Percentiles rank a stretch among this genome's conserved stretches.
Evolutionary conservation across 2,888 invertebrate genomes (phyloP).

Genomic region (Cotesia congregata): DNA sequence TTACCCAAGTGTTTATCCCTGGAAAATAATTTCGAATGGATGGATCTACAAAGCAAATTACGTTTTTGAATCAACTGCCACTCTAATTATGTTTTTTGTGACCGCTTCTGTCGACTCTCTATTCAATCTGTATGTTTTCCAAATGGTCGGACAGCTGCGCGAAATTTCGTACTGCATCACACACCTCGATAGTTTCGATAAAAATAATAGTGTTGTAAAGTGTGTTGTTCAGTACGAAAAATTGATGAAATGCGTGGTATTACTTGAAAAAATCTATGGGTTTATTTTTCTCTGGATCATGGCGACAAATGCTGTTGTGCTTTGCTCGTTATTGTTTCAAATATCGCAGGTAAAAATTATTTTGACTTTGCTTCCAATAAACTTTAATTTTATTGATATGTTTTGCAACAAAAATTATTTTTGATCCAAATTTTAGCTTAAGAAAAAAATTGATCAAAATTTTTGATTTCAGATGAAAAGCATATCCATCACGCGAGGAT

Average conservation of each 20-base stretch:
- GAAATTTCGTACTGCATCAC: conserved; percentile 44
- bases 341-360: conserved; percentile 12
- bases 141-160: conserved; percentile 53
- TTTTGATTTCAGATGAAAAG: conserved; percentile 4
- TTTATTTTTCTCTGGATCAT: conserved; percentile 31
- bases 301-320: conserved; percentile 24
- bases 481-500: not conserved
- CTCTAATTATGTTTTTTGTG: conserved; percentile 39
- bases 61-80: conserved; percentile 41
- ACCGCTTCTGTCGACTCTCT: conserved; percentile 51
- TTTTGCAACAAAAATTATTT: not conserved
- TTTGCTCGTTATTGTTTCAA: conserved; percentile 22
- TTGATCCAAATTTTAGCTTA: not conserved
- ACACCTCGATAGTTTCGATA: not conserved
- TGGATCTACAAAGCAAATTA: conserved; percentile 44
- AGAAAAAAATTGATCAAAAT: not conserved
- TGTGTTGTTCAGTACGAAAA: conserved; percentile 21
- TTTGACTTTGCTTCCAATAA: not conserved
- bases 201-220: conserved; percentile 6
- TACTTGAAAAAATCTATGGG: conserved; percentile 33
- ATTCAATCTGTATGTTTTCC: conserved; percentile 55
- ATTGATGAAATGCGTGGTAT: conserved; percentile 18
- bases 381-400: not conserved
- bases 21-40: conserved; percentile 30
- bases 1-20: conserved; percentile 47